These are phyloP conservation scores for Chamaetylas fuelleborni DNA, from an alignment of 2,113 vertebrate genomes.

Conservation along the genomic window DNA sequence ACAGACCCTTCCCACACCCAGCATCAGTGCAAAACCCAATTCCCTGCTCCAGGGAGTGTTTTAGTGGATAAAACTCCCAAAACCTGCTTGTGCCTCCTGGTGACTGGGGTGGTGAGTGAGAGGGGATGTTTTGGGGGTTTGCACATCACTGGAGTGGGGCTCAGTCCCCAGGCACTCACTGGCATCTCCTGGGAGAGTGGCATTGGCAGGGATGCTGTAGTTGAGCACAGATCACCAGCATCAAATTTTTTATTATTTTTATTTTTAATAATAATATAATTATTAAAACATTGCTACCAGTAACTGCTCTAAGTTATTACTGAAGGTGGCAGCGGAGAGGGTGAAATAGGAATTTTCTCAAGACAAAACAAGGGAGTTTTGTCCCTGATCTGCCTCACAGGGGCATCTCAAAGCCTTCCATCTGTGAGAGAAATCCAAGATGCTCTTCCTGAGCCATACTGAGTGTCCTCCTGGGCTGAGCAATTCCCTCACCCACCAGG, in stretches of 20 bases:
- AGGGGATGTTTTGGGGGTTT: background rate
- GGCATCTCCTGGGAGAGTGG: background rate
- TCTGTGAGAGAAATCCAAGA: background rate
- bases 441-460: background rate
- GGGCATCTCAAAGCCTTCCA: background rate
- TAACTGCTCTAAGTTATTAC: background rate
- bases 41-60: background rate
- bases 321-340: background rate
- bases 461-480: background rate
- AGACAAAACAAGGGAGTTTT: background rate
- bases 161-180: background rate
- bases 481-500: background rate
- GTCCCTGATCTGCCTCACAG: background rate
- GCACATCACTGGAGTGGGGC: background rate
- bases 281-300: background rate
- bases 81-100: background rate
- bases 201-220: background rate
- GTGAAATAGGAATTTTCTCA: background rate
- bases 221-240: background rate
- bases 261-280: too few relatives aligned
- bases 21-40: background rate
- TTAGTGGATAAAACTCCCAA: background rate
- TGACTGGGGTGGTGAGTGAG: rapidly evolving
- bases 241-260: too few relatives aligned
- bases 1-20: background rate